These are phyloP conservation scores for Papilio machaon DNA, from an alignment of 1,140 invertebrate species.

Conservation along the genomic window DNA sequence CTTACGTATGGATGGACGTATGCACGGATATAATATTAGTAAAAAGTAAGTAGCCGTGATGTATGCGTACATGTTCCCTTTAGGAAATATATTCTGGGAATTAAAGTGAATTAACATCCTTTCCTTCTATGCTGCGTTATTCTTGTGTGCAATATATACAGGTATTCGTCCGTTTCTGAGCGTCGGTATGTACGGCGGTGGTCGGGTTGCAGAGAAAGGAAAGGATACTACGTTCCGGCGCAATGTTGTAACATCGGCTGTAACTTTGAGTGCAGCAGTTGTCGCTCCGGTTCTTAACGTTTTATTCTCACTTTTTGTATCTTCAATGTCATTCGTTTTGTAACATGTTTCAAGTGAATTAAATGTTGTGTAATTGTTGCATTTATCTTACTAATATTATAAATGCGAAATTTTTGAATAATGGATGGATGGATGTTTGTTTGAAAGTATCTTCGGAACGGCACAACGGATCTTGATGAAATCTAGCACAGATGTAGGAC, in stretches of 20 bases:
- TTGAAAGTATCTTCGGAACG: too few relatives aligned
- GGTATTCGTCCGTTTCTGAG: slow-evolving; percentile 18
- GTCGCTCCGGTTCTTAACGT: slow-evolving; percentile 25
- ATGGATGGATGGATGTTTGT: too few relatives aligned
- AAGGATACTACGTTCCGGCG: slow-evolving; percentile 60
- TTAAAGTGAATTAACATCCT: background rate
- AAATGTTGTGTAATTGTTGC: background rate
- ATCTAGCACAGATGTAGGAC: too few relatives aligned
- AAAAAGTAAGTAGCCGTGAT: too few relatives aligned
- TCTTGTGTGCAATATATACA: background rate
- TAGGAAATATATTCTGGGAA: background rate
- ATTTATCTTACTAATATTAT: background rate
- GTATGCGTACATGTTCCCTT: too few relatives aligned
- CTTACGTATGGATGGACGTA: too few relatives aligned
- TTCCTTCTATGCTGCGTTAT: background rate
- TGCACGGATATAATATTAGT: too few relatives aligned
- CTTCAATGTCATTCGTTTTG: slow-evolving; percentile 29
- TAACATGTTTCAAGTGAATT: slow-evolving; percentile 3
- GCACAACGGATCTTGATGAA: too few relatives aligned
- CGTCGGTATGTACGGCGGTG: slow-evolving; percentile 41
- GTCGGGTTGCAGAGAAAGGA: slow-evolving; percentile 55
- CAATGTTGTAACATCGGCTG: slow-evolving; percentile 45
- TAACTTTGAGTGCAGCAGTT: slow-evolving; percentile 34
- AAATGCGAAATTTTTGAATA: too few relatives aligned
- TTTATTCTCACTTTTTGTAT: slow-evolving; percentile 21